Conservation (phyloP, 2,113 vertebrate genomes). For the Choloepus hoffmanni region DNA sequence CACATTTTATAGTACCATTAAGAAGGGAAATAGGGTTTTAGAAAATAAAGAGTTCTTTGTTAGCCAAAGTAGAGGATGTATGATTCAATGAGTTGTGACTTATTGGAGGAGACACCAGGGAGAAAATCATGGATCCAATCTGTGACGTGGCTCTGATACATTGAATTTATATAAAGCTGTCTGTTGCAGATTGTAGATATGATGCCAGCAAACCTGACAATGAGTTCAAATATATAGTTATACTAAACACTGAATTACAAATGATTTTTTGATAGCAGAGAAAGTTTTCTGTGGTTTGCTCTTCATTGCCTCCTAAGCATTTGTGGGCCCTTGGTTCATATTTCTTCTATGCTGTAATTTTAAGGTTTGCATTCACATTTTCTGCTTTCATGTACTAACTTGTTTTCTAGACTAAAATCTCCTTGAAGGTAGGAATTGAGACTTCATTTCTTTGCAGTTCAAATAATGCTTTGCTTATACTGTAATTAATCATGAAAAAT, state of each 20-base stretch:
- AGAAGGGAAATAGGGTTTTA: not conserved
- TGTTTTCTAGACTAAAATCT: constrained; percentile 2
- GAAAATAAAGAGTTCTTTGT: not conserved
- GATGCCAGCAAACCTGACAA: not conserved
- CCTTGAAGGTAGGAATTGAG: not conserved
- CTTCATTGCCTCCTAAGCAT: not conserved
- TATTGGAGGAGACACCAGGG: not conserved
- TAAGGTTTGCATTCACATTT: constrained; percentile 24
- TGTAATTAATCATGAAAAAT: constrained; percentile 25
- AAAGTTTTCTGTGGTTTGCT: not conserved
- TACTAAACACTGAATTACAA: constrained; percentile 6
- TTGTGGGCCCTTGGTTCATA: not conserved
- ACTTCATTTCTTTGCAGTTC: not conserved
- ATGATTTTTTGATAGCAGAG: not conserved
- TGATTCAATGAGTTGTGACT: not conserved
- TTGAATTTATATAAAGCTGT: not conserved
- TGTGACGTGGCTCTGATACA: not conserved
- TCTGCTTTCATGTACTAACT: not conserved
- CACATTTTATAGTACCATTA: not conserved
- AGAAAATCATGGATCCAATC: not conserved
- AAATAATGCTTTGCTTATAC: not conserved
- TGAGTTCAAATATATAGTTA: not conserved
- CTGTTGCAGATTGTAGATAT: not conserved
- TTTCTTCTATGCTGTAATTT: not conserved
- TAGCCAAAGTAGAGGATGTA: not conserved